Conservation (phyloP, 2,888 invertebrate species). For the Galeruca laticollis region DNA sequence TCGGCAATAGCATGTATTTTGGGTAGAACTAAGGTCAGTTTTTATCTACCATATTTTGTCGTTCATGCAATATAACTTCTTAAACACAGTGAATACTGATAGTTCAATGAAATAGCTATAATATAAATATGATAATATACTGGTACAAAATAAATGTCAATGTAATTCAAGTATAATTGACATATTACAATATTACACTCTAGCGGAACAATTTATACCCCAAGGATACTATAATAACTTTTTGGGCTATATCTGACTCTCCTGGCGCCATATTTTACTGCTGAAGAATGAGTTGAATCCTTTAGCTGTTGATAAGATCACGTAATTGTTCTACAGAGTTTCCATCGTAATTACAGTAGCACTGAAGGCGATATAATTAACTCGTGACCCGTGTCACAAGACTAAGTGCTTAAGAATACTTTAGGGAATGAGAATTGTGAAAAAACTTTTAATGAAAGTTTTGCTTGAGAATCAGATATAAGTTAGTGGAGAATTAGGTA, state of each 20-base stretch:
- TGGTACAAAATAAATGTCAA: no score
- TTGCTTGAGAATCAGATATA: neutral
- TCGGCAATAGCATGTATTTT: no score
- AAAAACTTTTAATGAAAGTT: neutral
- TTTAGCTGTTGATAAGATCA: conserved; percentile 37
- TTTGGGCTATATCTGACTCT: conserved; percentile 10
- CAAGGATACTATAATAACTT: no score
- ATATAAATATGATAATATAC: no score
- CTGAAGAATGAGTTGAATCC: conserved; percentile 36
- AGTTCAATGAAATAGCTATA: no score
- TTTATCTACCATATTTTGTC: no score
- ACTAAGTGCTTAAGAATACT: conserved; percentile 7
- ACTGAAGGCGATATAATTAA: conserved; percentile 29
- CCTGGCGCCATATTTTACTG: conserved; percentile 32
- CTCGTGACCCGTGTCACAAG: conserved; percentile 15
- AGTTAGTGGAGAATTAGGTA: neutral
- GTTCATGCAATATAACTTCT: no score
- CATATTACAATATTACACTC: no score
- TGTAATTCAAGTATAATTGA: no score
- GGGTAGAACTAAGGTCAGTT: no score
- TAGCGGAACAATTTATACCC: no score
- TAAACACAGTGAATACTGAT: no score
- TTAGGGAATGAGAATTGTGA: neutral
- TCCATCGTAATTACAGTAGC: conserved; percentile 28
- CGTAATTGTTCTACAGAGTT: conserved; percentile 36